Conservation (phyloP, 2,797 vertebrate genomes). For the Botia almorhae region DNA sequence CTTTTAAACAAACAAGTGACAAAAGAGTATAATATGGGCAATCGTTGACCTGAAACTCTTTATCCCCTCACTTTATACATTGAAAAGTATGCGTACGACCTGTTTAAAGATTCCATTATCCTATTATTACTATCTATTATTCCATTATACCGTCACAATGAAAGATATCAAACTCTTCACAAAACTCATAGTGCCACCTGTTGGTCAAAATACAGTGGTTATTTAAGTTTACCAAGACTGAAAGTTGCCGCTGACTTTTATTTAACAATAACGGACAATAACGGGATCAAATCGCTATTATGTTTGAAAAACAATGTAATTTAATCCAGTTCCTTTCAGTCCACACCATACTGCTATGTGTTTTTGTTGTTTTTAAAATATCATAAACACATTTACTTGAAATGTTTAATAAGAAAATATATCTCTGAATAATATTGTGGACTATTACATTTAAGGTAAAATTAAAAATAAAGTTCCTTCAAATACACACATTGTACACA, state of each 20-base stretch:
- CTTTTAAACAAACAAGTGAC: neutral
- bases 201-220: slow-evolving; percentile 69
- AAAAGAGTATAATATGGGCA: neutral
- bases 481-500: neutral
- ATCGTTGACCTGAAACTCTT: too few species aligned
- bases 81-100: neutral
- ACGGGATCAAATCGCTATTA: neutral
- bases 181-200: slow-evolving; percentile 80
- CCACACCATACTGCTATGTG: neutral
- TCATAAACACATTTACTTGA: too few species aligned
- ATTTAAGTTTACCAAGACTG: neutral
- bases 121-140: too few species aligned
- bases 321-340: neutral
- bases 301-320: neutral
- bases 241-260: neutral
- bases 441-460: neutral
- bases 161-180: slow-evolving; percentile 49
- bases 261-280: neutral
- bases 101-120: slow-evolving; percentile 11
- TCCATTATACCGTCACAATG: slow-evolving; percentile 20
- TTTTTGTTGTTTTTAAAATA: neutral
- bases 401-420: too few species aligned
- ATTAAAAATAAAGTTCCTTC: neutral
- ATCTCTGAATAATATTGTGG: too few species aligned
- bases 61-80: too few species aligned